Evolutionary conservation across 2,888 invertebrate species (phyloP), one percentile per base, ranked within the genome.

Genomic region (Agrochola macilenta): DNA sequence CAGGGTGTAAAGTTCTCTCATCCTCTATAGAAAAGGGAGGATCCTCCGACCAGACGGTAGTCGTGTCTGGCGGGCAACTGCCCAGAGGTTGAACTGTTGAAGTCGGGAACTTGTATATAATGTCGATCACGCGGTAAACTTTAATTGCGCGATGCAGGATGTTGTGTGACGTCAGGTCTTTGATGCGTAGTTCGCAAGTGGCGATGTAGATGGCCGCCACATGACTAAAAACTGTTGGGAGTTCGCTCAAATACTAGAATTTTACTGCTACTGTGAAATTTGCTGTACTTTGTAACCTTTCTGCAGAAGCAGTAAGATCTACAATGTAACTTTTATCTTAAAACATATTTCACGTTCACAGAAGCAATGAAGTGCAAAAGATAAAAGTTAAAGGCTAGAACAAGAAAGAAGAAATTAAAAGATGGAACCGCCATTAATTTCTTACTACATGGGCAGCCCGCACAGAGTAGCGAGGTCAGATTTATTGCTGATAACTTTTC

Each of bases 401-500:
- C 58, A 71, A 73, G 72, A 69, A 30, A 60, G 39, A 35, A 71
- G 72, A 81, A 87, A 85, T 81, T 84, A 85, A 86, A 84, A 84
- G 76, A 79, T 76, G 73, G 70, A 14, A 39, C 35, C 26, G 30
- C 76, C 74, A 86, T 86, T 86, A 81, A 77, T 87, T 84, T 87
- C 46, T 64, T 68, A 30, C 39, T 72, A 69, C 64, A 81, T 66
- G 79, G 73, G 52, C 43, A 43, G 43, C 43, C 43, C 43, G 43
- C 43, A 43, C 74, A 74, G 79, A 66, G 69, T 69, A 71, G 74
- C 69, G 52, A 71, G 79, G 52, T 75, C 68, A 81, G 87, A 87
- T 87, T 87, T 87, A 87, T 87, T 43, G 85, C 83, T 78, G 87
- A 85, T 87, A 78, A 80, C 75, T 81, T 79, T 76, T 77, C 71